These are phyloP conservation scores for Sterrhoptilus dennistouni DNA, from an alignment of 2,113 vertebrate species.

Conservation along the genomic window DNA sequence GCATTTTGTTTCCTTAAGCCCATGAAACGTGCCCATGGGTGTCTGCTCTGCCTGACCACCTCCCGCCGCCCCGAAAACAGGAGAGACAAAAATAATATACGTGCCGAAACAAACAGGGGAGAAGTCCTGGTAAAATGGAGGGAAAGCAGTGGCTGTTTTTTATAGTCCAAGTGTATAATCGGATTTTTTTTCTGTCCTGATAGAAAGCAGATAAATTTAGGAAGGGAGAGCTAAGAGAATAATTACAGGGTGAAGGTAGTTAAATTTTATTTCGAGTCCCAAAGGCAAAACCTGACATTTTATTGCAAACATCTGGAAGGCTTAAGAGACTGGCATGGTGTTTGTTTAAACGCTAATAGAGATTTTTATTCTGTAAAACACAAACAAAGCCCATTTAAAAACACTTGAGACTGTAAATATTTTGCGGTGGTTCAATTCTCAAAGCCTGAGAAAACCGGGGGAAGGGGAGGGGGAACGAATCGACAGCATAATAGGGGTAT, in stretches of 20 bases:
- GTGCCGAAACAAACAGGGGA: not conserved
- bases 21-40: not conserved
- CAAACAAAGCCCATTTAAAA: constrained; percentile 77
- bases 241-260: constrained; percentile 82
- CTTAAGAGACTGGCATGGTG: constrained; percentile 74
- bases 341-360: constrained; percentile 76
- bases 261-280: constrained; percentile 84
- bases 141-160: constrained; percentile 12
- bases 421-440: constrained; percentile 40
- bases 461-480: not conserved
- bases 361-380: constrained; percentile 73
- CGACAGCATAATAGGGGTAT: not conserved
- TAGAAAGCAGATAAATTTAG: constrained; percentile 82
- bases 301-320: constrained; percentile 83
- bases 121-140: constrained; percentile 16
- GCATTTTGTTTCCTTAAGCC: not conserved
- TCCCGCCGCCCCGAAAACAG: not conserved
- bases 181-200: constrained; percentile 54
- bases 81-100: not conserved
- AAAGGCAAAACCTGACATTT: constrained; percentile 82
- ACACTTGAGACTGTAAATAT: constrained; percentile 46
- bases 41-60: not conserved
- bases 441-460: constrained; percentile 17
- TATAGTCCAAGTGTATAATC: constrained; percentile 31
- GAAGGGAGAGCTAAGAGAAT: constrained; percentile 82